Evolutionary conservation across 2,888 invertebrate species (phyloP).

Genomic region (Amphipyra tragopoginis): DNA sequence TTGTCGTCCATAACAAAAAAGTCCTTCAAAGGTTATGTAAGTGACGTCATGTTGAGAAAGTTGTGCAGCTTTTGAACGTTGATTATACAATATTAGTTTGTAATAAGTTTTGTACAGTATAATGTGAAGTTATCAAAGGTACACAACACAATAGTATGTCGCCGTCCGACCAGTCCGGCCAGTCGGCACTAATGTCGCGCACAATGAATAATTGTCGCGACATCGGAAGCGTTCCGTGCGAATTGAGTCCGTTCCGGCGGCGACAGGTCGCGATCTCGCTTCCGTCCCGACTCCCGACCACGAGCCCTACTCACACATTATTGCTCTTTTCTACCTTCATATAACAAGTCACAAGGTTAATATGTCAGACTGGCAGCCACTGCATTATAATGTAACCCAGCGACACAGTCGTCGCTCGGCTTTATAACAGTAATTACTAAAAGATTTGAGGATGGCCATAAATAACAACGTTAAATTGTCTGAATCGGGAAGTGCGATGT

Average conservation of each 20-base stretch:
- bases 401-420: not conserved
- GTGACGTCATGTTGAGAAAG: no score
- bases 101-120: not conserved
- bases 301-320: not conserved
- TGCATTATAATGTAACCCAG: not conserved
- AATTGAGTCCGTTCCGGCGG: conserved; percentile 25
- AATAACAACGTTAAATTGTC: conserved; percentile 15
- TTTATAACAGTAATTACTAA: not conserved
- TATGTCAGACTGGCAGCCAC: not conserved
- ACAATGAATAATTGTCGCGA: conserved; percentile 22
- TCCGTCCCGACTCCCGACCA: conserved; percentile 10
- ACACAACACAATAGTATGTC: not conserved
- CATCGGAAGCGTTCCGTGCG: conserved; percentile 19
- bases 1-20: no score
- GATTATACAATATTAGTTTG: no score
- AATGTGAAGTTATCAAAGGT: not conserved
- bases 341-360: not conserved
- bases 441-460: conserved; percentile 6
- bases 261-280: conserved; percentile 32
- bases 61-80: no score
- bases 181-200: not conserved
- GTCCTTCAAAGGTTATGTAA: no score
- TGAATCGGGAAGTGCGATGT: conserved; percentile 1
- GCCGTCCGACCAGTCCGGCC: not conserved
- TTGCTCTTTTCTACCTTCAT: conserved; percentile 1